Conservation (phyloP, 2,113 vertebrate species). For the Caranx melampygus region DNA sequence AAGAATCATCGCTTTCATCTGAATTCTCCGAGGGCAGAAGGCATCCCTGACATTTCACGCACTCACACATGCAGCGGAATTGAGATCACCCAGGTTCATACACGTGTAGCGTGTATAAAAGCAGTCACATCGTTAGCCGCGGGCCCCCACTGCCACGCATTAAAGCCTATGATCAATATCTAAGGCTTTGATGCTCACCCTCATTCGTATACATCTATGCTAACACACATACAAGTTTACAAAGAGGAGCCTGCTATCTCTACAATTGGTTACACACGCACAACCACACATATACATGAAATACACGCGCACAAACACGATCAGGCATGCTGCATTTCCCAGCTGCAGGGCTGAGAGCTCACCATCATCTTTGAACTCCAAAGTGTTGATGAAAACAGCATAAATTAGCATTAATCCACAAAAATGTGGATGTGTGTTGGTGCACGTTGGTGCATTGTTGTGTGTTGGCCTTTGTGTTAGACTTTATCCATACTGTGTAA, state of each 20-base stretch:
- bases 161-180: constrained; percentile 51
- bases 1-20: neutral
- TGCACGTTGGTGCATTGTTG: neutral
- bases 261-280: constrained; percentile 15
- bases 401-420: constrained; percentile 55
- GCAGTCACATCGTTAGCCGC: constrained; percentile 18
- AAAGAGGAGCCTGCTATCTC: neutral
- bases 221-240: neutral
- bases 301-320: neutral
- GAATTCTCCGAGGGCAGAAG: too few species aligned
- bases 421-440: neutral
- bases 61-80: neutral
- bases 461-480: constrained; percentile 13
- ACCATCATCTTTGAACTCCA: constrained; percentile 43
- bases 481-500: neutral
- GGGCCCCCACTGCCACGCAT: neutral
- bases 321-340: neutral
- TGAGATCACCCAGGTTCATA: neutral
- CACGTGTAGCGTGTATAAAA: too few species aligned
- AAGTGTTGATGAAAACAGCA: constrained; percentile 31
- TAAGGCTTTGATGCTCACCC: constrained; percentile 52
- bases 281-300: neutral
- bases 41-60: too few species aligned
- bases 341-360: constrained; percentile 13
- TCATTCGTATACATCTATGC: neutral